phyloP scores from a whole-genome alignment of 2,888 invertebrate species.

The Drosophila emarginata region DNA sequence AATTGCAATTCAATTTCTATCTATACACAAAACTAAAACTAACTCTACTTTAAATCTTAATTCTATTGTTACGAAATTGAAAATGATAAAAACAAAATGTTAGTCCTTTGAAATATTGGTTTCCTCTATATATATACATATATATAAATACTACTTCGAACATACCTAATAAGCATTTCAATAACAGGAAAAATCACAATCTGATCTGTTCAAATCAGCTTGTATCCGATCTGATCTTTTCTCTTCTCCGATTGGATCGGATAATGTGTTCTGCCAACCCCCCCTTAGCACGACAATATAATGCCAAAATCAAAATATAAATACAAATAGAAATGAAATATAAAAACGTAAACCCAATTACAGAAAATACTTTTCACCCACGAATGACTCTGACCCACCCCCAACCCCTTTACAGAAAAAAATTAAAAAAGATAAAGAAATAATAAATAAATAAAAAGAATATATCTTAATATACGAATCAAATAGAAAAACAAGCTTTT shows the following conservation, averaged over 20 bases:
- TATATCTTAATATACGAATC: neutral
- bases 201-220: conserved; percentile 3
- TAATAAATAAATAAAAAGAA: conserved; percentile 36
- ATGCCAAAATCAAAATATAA: conserved; percentile 9
- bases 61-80: neutral
- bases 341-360: too few species aligned
- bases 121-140: conserved; percentile 39
- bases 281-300: conserved; percentile 9
- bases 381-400: conserved; percentile 25
- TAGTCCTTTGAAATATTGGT: conserved; percentile 60
- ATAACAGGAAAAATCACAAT: neutral
- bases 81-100: conserved; percentile 2
- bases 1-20: conserved; percentile 14
- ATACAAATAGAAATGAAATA: neutral
- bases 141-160: neutral
- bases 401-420: neutral
- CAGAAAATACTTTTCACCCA: neutral
- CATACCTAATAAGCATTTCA: neutral
- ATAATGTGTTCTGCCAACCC: conserved; percentile 1
- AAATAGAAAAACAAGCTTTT: neutral
- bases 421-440: too few species aligned
- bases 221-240: neutral
- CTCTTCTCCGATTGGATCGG: neutral
- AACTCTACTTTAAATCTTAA: conserved; percentile 8
- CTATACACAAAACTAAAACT: neutral